phyloP scores from a whole-genome alignment of 2,888 invertebrate species.

The Metacarcinus magister region DNA sequence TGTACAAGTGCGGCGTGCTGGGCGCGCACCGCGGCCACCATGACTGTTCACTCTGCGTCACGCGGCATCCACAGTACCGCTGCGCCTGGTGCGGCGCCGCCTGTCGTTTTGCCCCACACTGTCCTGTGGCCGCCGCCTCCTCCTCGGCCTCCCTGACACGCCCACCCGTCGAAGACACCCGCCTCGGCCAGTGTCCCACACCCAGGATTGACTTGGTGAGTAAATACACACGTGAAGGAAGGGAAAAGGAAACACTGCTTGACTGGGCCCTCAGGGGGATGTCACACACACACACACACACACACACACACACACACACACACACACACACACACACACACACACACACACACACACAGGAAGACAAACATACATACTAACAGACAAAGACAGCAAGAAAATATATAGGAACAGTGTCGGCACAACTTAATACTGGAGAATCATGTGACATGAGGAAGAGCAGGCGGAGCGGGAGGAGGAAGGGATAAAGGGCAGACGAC shows the following conservation, averaged over 20 bases:
- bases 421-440: neutral
- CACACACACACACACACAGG: slow-evolving; percentile 23
- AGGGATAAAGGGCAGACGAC: too few species aligned
- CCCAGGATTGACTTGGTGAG: slow-evolving; percentile 94
- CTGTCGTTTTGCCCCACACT: slow-evolving; percentile 93
- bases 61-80: slow-evolving; percentile 92
- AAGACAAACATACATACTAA: neutral
- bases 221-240: slow-evolving; percentile 74
- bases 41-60: slow-evolving; percentile 98
- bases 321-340: slow-evolving; percentile 4
- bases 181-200: slow-evolving; percentile 89
- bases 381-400: neutral
- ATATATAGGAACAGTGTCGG: neutral
- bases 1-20: slow-evolving; percentile 98
- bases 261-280: neutral
- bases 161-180: slow-evolving; percentile 60
- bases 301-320: slow-evolving; percentile 26
- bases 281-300: neutral
- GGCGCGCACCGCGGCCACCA: slow-evolving; percentile 97
- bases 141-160: slow-evolving; percentile 87
- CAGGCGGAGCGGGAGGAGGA: neutral
- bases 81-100: slow-evolving; percentile 98
- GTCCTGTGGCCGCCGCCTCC: slow-evolving; percentile 89
- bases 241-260: neutral
- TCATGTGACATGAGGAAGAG: neutral